phyloP scores from a whole-genome alignment of 1,140 invertebrate species.

The Oryctes rhinoceros region DNA sequence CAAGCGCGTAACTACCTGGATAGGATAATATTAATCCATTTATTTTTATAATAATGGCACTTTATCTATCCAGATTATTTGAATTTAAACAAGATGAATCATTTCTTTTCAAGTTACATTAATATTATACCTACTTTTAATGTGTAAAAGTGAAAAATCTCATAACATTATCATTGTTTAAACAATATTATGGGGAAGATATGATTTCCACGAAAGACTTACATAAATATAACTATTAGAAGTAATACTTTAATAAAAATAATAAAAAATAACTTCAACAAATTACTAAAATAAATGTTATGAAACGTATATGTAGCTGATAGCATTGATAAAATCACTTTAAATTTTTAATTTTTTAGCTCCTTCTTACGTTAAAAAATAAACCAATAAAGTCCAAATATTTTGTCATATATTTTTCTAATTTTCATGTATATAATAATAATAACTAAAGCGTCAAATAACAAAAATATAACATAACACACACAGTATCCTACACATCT shows the following conservation, averaged over 20 bases:
- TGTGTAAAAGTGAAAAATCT: background rate
- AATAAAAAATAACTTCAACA: no score
- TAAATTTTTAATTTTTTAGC: no score
- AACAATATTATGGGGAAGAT: no score
- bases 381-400: background rate
- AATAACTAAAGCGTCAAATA: background rate
- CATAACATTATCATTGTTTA: no score
- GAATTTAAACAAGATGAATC: background rate
- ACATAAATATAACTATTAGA: no score
- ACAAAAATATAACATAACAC: background rate
- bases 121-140: background rate
- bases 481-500: background rate
- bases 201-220: no score
- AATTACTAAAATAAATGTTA: no score
- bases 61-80: conserved; percentile 10
- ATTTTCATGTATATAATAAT: background rate
- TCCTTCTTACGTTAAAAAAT: no score
- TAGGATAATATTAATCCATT: conserved; percentile 4
- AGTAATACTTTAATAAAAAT: no score
- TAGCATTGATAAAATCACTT: no score
- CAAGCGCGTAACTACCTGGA: background rate
- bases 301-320: no score
- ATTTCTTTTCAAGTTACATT: no score
- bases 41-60: conserved; percentile 2
- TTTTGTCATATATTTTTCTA: background rate